Evolutionary conservation across 2,113 vertebrate genomes (phyloP), one percentile per base, ranked within the genome.

Genomic region (Brienomyrus brachyistius): DNA sequence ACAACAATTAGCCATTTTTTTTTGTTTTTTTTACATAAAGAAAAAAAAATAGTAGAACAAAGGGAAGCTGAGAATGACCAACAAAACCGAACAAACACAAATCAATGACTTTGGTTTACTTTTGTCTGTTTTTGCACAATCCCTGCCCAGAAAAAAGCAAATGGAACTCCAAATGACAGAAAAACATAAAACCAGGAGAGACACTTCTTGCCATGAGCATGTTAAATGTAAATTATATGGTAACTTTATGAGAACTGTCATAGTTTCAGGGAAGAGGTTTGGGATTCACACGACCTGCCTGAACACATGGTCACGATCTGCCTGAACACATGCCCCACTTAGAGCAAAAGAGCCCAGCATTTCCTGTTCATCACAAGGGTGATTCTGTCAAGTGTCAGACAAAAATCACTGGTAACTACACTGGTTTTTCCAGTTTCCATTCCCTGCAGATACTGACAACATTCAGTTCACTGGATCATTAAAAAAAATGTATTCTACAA

Each of bases 101-200:
- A 88, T 7, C 47, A 51, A 5, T 89, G 88, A 91, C 88, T 90
- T 89, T 31, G 91, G 92, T 90, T 93, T 92, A 91, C 83, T 91
- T 92, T 92, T 91, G 89, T 48, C 88, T 70, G 80, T 13, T 87
- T 90, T 90, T 66, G 47, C 90, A 87, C 51, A n/a, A 4, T n/a
- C 23, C 2, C 59, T 62, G n/a, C 23, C n/a, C 23, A 27, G 31
- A 70, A 21, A 19, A 31, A 31, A 31, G 62, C 1, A 13, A 70
- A 31, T 4, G 11, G n/a, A 10, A 31, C 62, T 31, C 3, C 62
- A 70, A 31, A 11, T 27, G 62, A 66, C 62, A 70, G 62, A n/a
- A 62, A n/a, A 27, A 27, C 23, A 66, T 10, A 27, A n/a, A 59
- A 59, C 15, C 52, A 19, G 52, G 17, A 54, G 52, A 54, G 17